phyloP scores from a whole-genome alignment of 2,888 invertebrate genomes.

The Lasioglossum pauxillum region DNA sequence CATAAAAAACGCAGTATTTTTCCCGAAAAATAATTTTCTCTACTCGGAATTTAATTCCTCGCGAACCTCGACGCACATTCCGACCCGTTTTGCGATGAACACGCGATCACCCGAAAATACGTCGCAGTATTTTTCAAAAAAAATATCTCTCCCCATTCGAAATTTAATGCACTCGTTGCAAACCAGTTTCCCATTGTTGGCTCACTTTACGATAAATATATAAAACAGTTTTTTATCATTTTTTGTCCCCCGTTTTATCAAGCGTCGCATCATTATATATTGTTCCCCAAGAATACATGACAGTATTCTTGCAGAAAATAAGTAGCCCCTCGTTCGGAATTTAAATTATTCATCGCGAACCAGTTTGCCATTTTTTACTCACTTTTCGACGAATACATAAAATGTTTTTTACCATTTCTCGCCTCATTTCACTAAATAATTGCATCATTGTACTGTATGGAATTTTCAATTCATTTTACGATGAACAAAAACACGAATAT shows the following conservation, averaged over 20 bases:
- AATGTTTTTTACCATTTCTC: slow-evolving; percentile 47
- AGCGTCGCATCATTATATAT: too few relatives aligned
- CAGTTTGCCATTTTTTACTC: neutral
- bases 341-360: neutral
- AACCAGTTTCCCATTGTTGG: too few relatives aligned
- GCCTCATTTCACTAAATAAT: neutral
- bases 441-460: neutral
- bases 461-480: neutral
- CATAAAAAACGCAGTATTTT: neutral
- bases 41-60: neutral
- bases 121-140: too few relatives aligned
- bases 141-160: too few relatives aligned
- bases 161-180: too few relatives aligned
- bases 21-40: neutral
- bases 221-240: too few relatives aligned
- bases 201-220: too few relatives aligned
- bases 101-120: too few relatives aligned
- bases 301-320: too few relatives aligned
- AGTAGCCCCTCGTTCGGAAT: neutral
- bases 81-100: too few relatives aligned
- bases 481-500: neutral
- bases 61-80: neutral
- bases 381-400: neutral
- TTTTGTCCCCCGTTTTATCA: too few relatives aligned
- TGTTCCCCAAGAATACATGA: neutral